Percentiles rank a stretch among this genome's conserved stretches.
phyloP scores from a whole-genome alignment of 2,888 invertebrate genomes.

The Dryobota labecula region DNA sequence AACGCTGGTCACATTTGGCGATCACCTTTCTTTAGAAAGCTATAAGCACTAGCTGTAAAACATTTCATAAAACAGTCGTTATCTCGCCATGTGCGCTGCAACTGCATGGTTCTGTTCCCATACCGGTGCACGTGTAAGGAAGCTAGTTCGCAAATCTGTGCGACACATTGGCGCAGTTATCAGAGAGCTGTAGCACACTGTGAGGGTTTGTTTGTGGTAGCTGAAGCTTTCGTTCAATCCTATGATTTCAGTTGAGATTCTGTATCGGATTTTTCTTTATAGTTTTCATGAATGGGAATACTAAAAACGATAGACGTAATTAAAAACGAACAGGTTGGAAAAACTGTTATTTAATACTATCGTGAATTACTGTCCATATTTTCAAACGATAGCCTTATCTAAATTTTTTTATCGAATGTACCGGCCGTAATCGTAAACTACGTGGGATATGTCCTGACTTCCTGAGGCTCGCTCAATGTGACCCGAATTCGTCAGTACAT shows the following conservation, averaged over 20 bases:
- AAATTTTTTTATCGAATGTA: conserved; percentile 51
- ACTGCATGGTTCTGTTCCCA: conserved; percentile 73
- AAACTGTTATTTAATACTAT: too few species aligned
- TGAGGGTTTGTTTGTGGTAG: conserved; percentile 30
- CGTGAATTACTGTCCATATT: conserved; percentile 30
- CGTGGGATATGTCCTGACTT: conserved; percentile 34
- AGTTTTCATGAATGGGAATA: too few species aligned
- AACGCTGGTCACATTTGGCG: conserved; percentile 79
- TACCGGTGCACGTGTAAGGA: conserved; percentile 85
- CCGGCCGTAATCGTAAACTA: conserved; percentile 23
- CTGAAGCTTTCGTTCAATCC: background rate
- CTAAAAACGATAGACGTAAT: too few species aligned
- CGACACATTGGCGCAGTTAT: conserved; percentile 82
- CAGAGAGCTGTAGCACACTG: conserved; percentile 66
- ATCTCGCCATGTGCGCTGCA: conserved; percentile 82
- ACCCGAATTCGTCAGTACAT: conserved; percentile 65
- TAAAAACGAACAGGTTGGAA: background rate
- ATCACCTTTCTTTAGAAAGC: conserved; percentile 88
- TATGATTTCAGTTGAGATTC: background rate
- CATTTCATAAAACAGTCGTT: conserved; percentile 85
- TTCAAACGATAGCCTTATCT: conserved; percentile 57
- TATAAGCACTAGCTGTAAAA: conserved; percentile 84
- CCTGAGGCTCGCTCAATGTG: conserved; percentile 52
- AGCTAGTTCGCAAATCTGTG: conserved; percentile 86
- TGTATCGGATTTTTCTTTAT: background rate